Percentiles rank a stretch among this genome's conserved stretches.
Evolutionary conservation across 1,140 invertebrate species (phyloP).

Genomic region (Paracyclopina nana): DNA sequence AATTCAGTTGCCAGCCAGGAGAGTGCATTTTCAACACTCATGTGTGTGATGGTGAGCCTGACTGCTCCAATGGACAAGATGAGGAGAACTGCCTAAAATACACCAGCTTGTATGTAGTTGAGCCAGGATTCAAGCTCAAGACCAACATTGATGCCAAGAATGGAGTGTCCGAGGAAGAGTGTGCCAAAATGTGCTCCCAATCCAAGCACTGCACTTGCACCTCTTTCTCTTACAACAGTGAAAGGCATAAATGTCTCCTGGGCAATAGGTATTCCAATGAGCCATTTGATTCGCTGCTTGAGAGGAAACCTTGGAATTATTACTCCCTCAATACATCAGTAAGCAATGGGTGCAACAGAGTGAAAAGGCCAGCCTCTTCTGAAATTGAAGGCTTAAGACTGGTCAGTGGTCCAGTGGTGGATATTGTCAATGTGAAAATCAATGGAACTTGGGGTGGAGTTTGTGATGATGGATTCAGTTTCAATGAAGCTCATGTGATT

Average conservation of each 20-base stretch:
- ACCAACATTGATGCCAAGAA: not conserved
- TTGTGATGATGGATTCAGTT: conserved; percentile 19
- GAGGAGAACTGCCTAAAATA: conserved; percentile 14
- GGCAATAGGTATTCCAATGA: conserved; percentile 2
- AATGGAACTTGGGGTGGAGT: conserved; percentile 18
- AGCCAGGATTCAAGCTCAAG: conserved; percentile 6
- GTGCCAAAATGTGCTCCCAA: conserved; percentile 8
- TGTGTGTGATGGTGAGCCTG: conserved; percentile 44
- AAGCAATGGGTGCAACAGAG: not conserved
- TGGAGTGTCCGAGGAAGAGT: conserved; percentile 4
- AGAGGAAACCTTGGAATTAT: not conserved
- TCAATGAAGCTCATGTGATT: conserved; percentile 17
- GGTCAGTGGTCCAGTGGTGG: not conserved
- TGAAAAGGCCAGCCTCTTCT: conserved; percentile 3
- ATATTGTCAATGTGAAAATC: conserved; percentile 14
- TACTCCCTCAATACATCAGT: not conserved
- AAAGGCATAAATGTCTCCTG: not conserved
- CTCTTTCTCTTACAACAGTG: conserved; percentile 1
- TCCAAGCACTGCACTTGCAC: conserved; percentile 12
- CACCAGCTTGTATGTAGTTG: not conserved
- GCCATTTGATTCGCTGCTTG: not conserved
- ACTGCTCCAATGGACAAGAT: conserved; percentile 47
- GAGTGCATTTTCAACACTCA: conserved; percentile 40
- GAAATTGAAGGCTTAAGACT: conserved; percentile 4
- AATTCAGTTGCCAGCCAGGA: conserved; percentile 42